Evolutionary conservation across 1,140 invertebrate species (phyloP).

Genomic region (Copidosoma floridanum): DNA sequence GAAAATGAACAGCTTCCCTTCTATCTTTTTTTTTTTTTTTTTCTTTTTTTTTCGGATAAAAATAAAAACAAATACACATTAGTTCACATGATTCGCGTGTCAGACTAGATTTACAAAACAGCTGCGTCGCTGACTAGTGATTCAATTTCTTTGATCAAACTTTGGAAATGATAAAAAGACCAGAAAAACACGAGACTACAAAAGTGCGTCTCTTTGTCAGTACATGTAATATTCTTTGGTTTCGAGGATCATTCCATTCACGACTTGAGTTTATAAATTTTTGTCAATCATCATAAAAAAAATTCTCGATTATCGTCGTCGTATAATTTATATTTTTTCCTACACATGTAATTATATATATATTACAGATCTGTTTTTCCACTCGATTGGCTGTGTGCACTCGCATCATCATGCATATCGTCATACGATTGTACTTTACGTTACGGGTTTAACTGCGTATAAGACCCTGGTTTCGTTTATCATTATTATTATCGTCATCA

Average conservation of each 20-base stretch:
- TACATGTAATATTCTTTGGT: too few relatives aligned
- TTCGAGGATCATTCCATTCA: too few relatives aligned
- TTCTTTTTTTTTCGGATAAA: background rate
- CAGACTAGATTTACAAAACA: conserved; percentile 24
- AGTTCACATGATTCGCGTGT: background rate
- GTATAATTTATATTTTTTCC: conserved; percentile 36
- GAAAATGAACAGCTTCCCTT: conserved; percentile 44
- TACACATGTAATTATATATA: conserved; percentile 43
- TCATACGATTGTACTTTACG: conserved; percentile 56
- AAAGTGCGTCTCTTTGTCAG: too few relatives aligned
- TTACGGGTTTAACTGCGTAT: conserved; percentile 53
- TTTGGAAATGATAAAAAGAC: too few relatives aligned
- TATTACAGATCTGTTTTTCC: conserved; percentile 43
- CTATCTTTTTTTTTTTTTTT: conserved; percentile 8
- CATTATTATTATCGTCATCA: background rate
- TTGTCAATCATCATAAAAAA: too few relatives aligned
- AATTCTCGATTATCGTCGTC: too few relatives aligned
- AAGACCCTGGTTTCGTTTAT: conserved; percentile 53
- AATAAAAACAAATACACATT: too few relatives aligned
- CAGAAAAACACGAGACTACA: too few relatives aligned
- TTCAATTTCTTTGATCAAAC: too few relatives aligned
- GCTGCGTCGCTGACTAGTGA: conserved; percentile 21
- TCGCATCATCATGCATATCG: too few relatives aligned
- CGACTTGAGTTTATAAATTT: too few relatives aligned
- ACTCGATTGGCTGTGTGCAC: conserved; percentile 53